Conservation (phyloP, 1,140 invertebrate genomes). For the Cydia pomonella region DNA sequence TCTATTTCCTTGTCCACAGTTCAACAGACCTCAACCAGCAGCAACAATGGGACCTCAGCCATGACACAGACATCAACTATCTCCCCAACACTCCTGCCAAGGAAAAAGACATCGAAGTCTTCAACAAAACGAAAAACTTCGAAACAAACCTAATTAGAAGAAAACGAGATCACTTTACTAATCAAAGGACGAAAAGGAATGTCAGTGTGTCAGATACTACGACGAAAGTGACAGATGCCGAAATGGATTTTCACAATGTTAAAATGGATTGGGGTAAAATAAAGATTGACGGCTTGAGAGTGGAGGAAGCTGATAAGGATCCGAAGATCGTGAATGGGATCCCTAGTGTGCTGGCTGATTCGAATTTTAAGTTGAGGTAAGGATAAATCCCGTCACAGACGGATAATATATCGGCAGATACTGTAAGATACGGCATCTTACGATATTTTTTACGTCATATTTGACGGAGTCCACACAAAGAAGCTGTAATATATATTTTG, state of each 20-base stretch:
- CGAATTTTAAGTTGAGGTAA: conserved; percentile 79
- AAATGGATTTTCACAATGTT: conserved; percentile 44
- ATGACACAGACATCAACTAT: conserved; percentile 74
- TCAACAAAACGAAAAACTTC: conserved; percentile 53
- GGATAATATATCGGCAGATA: too few species aligned
- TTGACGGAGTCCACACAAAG: too few species aligned
- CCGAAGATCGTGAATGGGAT: conserved; percentile 83
- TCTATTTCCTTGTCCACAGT: conserved; percentile 26
- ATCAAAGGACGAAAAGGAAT: not conserved
- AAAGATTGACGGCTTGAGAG: conserved; percentile 81
- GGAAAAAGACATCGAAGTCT: conserved; percentile 55
- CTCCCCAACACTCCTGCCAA: conserved; percentile 45
- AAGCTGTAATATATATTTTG: too few species aligned
- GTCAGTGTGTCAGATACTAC: not conserved
- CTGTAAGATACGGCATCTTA: too few species aligned
- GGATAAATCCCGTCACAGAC: too few species aligned
- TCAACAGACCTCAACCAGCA: conserved; percentile 32
- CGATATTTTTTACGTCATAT: too few species aligned
- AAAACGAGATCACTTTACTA: conserved; percentile 1
- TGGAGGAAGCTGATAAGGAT: conserved; percentile 83
- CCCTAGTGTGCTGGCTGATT: conserved; percentile 84
- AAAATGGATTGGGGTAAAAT: conserved; percentile 44
- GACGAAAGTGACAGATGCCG: conserved; percentile 13
- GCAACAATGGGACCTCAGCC: conserved; percentile 62
- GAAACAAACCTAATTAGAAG: not conserved